phyloP scores from a whole-genome alignment of 2,888 invertebrate genomes.

The Vesta saturnalis region DNA sequence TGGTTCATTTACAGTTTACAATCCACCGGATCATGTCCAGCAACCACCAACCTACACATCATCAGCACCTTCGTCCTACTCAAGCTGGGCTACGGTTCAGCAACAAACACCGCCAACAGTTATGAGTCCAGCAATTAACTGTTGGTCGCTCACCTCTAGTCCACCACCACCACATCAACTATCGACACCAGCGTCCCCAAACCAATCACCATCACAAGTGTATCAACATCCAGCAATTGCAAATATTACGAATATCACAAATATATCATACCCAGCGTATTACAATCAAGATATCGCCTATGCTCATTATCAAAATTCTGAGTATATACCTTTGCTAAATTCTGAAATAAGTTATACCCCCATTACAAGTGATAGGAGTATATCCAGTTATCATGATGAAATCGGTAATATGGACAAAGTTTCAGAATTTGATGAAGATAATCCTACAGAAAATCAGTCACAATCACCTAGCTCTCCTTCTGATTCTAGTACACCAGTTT shows the following conservation, averaged over 20 bases:
- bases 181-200: conserved; percentile 56
- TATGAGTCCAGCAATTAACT: conserved; percentile 58
- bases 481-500: conserved; percentile 47
- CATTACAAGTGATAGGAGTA: conserved; percentile 45
- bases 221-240: conserved; percentile 58
- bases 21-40: conserved; percentile 61
- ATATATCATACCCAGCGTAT: conserved; percentile 57
- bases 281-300: conserved; percentile 57
- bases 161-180: conserved; percentile 60
- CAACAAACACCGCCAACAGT: conserved; percentile 58
- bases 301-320: conserved; percentile 57
- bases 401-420: conserved; percentile 48
- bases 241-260: conserved; percentile 56
- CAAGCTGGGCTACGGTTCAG: conserved; percentile 58
- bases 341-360: conserved; percentile 50
- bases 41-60: conserved; percentile 53
- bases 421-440: conserved; percentile 48
- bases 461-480: conserved; percentile 53
- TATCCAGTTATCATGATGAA: conserved; percentile 52
- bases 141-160: conserved; percentile 61
- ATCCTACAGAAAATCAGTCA: conserved; percentile 44
- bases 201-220: conserved; percentile 59
- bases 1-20: conserved; percentile 54
- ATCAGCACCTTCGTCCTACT: conserved; percentile 54
- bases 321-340: conserved; percentile 56